These are phyloP conservation scores for Myotis findleyi DNA, from an alignment of 2,797 vertebrate genomes.

Conservation along the genomic window DNA sequence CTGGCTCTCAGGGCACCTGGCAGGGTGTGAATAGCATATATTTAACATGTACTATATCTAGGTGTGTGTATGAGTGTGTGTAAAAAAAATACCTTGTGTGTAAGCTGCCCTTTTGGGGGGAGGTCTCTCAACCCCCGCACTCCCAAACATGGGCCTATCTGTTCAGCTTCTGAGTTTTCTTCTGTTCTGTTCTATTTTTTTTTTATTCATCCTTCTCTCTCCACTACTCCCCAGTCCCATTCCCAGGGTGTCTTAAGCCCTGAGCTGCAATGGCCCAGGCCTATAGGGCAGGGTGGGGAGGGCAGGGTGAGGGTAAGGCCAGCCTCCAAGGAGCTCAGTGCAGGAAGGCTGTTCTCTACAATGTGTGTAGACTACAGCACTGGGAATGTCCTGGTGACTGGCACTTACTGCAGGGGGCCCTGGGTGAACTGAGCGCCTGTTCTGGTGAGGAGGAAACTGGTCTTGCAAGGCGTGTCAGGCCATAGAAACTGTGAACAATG, in stretches of 20 bases:
- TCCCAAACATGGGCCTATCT: not conserved
- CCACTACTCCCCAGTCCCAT: not conserved
- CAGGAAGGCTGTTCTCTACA: conserved; percentile 42
- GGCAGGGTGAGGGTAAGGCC: not conserved
- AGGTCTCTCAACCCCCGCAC: not conserved
- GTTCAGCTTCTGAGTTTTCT: conserved; percentile 63
- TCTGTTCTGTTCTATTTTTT: not conserved
- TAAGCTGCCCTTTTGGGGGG: conserved; percentile 83
- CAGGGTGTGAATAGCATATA: conserved; percentile 89
- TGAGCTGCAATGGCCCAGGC: conserved; percentile 61
- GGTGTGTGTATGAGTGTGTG: conserved; percentile 90
- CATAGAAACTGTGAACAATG: too few species aligned
- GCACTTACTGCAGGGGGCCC: conserved; percentile 49
- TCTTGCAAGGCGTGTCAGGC: too few species aligned
- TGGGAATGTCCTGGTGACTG: not conserved
- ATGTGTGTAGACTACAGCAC: not conserved
- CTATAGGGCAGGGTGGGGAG: conserved; percentile 20
- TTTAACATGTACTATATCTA: conserved; percentile 91
- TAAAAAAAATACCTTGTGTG: conserved; percentile 90
- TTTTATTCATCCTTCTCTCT: conserved; percentile 42
- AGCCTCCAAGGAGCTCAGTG: not conserved
- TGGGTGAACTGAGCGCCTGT: conserved; percentile 48
- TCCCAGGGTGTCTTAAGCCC: conserved; percentile 71
- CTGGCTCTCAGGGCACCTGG: conserved; percentile 79
- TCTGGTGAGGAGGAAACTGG: not conserved